These are phyloP conservation scores for Hemicrepidius hirtus DNA, from an alignment of 2,888 invertebrate species.

Conservation along the genomic window DNA sequence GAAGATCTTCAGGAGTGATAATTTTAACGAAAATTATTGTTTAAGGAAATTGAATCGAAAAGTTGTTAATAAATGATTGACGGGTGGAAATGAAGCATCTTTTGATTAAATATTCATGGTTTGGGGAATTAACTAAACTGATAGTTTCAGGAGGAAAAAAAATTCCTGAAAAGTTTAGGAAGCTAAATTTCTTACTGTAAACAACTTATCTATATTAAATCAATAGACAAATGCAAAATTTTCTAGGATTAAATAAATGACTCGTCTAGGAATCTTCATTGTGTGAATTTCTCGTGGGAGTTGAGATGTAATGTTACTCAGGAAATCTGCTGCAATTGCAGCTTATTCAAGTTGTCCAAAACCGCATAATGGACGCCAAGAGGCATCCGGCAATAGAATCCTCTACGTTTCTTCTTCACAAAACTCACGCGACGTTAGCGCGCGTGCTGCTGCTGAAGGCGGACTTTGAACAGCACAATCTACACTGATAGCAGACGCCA, in stretches of 20 bases:
- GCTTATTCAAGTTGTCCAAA: conserved; percentile 44
- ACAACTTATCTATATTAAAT: conserved; percentile 26
- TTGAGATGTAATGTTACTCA: conserved; percentile 35
- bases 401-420: conserved; percentile 43
- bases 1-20: no score
- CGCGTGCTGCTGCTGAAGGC: conserved; percentile 47
- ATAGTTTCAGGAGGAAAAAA: conserved; percentile 15
- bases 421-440: conserved; percentile 44
- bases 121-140: no score
- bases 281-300: conserved; percentile 37
- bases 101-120: no score
- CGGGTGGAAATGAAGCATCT: no score
- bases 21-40: no score
- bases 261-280: conserved; percentile 19
- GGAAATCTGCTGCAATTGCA: conserved; percentile 48
- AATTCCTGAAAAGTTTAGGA: conserved; percentile 6
- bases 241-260: no score
- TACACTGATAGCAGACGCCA: conserved; percentile 52
- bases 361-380: conserved; percentile 48
- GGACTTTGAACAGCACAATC: conserved; percentile 47
- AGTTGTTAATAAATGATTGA: no score
- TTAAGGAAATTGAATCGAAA: no score
- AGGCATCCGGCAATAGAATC: conserved; percentile 49
- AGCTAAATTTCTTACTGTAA: conserved; percentile 5
- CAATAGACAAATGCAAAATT: background rate